phyloP scores from a whole-genome alignment of 2,113 vertebrate genomes.

The Maccullochella peelii region DNA sequence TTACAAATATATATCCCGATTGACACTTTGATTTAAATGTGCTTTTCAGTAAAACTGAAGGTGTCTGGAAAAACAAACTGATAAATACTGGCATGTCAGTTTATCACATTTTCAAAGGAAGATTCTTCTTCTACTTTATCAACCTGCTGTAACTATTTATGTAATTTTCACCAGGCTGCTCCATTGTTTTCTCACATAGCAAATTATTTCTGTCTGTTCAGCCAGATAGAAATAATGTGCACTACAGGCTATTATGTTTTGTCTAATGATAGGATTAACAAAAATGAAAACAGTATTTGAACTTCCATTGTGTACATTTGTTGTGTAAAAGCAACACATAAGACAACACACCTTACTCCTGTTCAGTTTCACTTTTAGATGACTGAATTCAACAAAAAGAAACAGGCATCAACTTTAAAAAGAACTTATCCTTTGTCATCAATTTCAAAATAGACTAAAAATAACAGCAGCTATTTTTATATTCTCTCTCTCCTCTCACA shows the following conservation, averaged over 20 bases:
- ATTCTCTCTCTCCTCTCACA: background rate
- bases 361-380: background rate
- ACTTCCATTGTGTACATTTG: background rate
- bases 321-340: background rate
- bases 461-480: conserved; percentile 39
- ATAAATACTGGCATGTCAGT: background rate
- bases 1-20: background rate
- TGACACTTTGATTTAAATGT: background rate
- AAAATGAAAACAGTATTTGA: background rate
- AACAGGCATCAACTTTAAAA: background rate
- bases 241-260: background rate
- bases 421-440: background rate
- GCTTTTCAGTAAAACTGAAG: background rate
- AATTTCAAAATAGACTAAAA: conserved; percentile 24
- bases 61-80: background rate
- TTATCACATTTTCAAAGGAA: background rate
- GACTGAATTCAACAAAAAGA: background rate
- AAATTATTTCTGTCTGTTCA: background rate
- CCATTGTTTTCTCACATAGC: background rate
- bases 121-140: background rate
- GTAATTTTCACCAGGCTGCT: background rate
- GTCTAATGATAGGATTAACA: background rate
- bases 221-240: background rate
- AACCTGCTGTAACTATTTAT: background rate
- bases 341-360: background rate